Conservation (phyloP, 2,888 invertebrate species). For the Hemithea aestivaria region DNA sequence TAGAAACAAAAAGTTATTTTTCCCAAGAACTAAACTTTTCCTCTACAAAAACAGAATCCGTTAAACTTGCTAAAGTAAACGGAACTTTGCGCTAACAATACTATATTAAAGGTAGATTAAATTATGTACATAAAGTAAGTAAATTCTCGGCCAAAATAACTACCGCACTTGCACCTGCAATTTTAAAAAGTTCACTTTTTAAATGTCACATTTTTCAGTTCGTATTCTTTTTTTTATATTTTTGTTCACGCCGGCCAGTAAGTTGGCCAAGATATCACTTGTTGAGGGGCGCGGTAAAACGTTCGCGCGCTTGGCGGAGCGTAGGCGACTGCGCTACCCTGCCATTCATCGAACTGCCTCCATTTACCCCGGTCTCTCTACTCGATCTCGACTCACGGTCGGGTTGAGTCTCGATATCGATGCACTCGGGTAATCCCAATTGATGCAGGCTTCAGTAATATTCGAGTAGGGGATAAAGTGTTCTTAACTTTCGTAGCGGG, state of each 20-base stretch:
- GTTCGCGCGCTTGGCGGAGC: slow-evolving; percentile 73
- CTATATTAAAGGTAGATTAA: too few relatives aligned
- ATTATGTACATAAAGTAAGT: too few relatives aligned
- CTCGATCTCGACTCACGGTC: slow-evolving; percentile 45
- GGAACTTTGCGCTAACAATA: too few relatives aligned
- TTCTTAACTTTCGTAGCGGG: too few relatives aligned
- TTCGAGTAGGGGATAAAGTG: neutral
- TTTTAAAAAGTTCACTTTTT: slow-evolving; percentile 2
- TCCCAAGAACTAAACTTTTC: too few relatives aligned
- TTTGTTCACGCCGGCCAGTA: slow-evolving; percentile 17
- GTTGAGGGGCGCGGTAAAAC: slow-evolving; percentile 58
- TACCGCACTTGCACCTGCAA: slow-evolving; percentile 7
- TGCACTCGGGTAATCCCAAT: slow-evolving; percentile 2
- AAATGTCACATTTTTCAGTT: slow-evolving; percentile 8
- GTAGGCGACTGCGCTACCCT: slow-evolving; percentile 72
- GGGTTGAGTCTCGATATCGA: slow-evolving; percentile 1
- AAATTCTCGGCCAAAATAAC: slow-evolving; percentile 2
- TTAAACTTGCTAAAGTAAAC: too few relatives aligned
- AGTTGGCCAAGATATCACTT: slow-evolving; percentile 44
- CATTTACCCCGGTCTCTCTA: slow-evolving; percentile 45
- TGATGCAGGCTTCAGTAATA: neutral
- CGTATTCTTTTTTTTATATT: slow-evolving; percentile 2
- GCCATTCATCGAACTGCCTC: slow-evolving; percentile 61
- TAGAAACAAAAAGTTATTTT: too few relatives aligned
- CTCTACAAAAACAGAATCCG: too few relatives aligned